A percentile compares a stretch with the other conserved stretches of the same genome.
phyloP scores from a whole-genome alignment of 2,888 invertebrate genomes.

The Lapara coniferarum region DNA sequence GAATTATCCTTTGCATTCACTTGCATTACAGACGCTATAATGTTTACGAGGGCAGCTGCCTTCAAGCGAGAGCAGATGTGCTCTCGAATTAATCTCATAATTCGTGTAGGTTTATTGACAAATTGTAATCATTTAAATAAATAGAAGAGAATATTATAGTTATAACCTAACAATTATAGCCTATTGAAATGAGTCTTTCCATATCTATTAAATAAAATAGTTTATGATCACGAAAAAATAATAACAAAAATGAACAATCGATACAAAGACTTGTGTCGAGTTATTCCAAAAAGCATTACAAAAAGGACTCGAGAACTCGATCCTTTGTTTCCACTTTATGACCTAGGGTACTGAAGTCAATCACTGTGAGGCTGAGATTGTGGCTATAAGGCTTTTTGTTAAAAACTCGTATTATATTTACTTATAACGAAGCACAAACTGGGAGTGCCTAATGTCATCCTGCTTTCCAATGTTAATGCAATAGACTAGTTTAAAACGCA shows the following conservation, averaged over 20 bases:
- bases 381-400: not conserved
- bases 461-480: slow-evolving; percentile 14
- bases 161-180: no score
- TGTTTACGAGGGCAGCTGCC: slow-evolving; percentile 4
- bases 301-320: not conserved
- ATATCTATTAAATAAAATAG: not conserved
- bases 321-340: not conserved
- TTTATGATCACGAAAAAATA: not conserved
- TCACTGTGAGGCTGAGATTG: not conserved
- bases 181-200: not conserved
- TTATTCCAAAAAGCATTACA: no score
- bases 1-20: slow-evolving; percentile 13
- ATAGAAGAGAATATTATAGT: not conserved
- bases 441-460: not conserved
- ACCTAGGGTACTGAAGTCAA: not conserved
- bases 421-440: not conserved
- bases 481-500: slow-evolving; percentile 15
- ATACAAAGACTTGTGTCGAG: not conserved
- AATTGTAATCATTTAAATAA: not conserved
- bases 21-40: not conserved
- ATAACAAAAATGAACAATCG: not conserved
- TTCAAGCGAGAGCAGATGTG: not conserved
- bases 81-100: not conserved
- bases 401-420: not conserved
- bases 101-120: not conserved